Evolutionary conservation across 2,113 vertebrate genomes (phyloP).

Genomic region (Paradisaea rubra): DNA sequence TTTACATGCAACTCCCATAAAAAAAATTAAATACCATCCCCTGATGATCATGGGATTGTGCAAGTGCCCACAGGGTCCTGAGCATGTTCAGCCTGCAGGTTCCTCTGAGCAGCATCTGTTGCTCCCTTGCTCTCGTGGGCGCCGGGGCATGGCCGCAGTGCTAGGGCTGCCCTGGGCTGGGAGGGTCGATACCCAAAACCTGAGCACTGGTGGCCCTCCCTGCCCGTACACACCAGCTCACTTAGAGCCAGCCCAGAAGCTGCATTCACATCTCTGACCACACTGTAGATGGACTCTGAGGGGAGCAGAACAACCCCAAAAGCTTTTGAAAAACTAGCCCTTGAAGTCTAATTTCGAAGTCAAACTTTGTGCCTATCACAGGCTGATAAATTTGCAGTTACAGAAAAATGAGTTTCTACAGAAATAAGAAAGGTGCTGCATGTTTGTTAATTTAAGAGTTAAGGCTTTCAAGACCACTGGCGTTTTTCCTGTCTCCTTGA

Average conservation of each 20-base stretch:
- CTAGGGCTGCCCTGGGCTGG: neutral
- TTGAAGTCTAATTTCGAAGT: neutral
- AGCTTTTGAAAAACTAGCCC: neutral
- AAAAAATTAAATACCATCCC: neutral
- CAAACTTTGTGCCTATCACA: neutral
- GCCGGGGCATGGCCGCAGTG: rapidly evolving
- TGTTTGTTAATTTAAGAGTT: neutral
- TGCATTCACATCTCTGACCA: neutral
- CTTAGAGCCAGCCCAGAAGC: neutral
- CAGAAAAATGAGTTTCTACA: neutral
- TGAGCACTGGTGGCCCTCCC: neutral
- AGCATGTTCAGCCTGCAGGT: neutral
- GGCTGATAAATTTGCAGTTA: neutral
- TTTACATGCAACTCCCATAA: neutral
- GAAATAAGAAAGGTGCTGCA: neutral
- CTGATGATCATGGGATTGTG: neutral
- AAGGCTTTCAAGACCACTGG: neutral
- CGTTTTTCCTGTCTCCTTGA: neutral
- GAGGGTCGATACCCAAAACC: neutral
- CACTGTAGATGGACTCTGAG: neutral
- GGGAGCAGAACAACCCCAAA: neutral
- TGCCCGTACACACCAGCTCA: rapidly evolving
- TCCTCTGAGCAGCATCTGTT: neutral
- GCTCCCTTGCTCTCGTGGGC: neutral
- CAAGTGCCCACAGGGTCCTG: neutral